phyloP scores from a whole-genome alignment of 1,140 invertebrate genomes.

The Galleria mellonella region DNA sequence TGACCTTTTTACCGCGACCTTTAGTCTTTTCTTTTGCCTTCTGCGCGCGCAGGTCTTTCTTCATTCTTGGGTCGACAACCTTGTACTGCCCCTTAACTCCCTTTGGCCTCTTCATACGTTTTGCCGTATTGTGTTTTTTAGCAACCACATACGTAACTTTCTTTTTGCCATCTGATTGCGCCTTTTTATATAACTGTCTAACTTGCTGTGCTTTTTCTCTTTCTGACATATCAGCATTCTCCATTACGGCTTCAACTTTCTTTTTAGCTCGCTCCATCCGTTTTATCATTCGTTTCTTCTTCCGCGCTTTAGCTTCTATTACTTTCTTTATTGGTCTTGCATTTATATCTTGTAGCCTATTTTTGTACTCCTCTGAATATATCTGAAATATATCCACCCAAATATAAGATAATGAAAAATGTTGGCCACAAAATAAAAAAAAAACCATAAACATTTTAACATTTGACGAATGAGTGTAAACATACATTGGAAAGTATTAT shows the following conservation, averaged over 20 bases:
- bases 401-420: too few relatives aligned
- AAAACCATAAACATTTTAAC: not conserved
- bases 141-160: slow-evolving; percentile 96
- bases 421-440: not conserved
- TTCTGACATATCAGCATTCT: slow-evolving; percentile 91
- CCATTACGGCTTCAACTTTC: slow-evolving; percentile 93
- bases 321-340: slow-evolving; percentile 98
- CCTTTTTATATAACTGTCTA: slow-evolving; percentile 95
- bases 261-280: slow-evolving; percentile 96
- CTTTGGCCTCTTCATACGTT: slow-evolving; percentile 83
- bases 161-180: slow-evolving; percentile 87
- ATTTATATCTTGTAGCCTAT: slow-evolving; percentile 90
- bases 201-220: slow-evolving; percentile 95
- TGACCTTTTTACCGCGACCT: slow-evolving; percentile 52
- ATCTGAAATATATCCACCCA: slow-evolving; percentile 61
- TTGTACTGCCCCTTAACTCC: slow-evolving; percentile 95
- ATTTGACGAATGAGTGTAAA: too few relatives aligned
- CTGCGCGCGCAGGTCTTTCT: slow-evolving; percentile 89
- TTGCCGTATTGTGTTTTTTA: slow-evolving; percentile 90
- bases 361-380: slow-evolving; percentile 83
- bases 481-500: not conserved
- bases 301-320: slow-evolving; percentile 97
- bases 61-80: slow-evolving; percentile 96
- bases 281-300: slow-evolving; percentile 91
- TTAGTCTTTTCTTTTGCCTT: slow-evolving; percentile 78